Evolutionary conservation across 1,140 invertebrate species (phyloP).

Genomic region (Tribolium madens): DNA sequence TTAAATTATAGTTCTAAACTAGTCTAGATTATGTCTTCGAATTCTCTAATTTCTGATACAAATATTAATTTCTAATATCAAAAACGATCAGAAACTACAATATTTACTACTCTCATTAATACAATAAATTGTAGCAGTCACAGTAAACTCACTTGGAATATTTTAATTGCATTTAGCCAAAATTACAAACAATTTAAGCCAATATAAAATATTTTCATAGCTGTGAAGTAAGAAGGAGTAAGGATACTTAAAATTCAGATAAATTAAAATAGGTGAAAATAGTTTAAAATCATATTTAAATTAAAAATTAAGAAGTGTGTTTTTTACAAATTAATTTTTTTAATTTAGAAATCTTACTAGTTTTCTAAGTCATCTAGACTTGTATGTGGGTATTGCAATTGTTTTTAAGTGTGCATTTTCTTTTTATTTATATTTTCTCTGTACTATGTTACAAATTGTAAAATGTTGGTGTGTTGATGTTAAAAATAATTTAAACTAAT

Average conservation of each 20-base stretch:
- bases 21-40: conserved; percentile 39
- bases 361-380: not conserved
- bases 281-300: not conserved
- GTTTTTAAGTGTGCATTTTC: not conserved
- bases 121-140: conserved; percentile 49
- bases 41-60: conserved; percentile 42
- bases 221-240: conserved; percentile 51
- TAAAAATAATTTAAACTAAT: conserved; percentile 20
- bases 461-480: conserved; percentile 9
- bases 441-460: not conserved
- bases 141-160: conserved; percentile 59
- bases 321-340: not conserved
- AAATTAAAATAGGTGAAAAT: not conserved
- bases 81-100: conserved; percentile 49
- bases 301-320: not conserved
- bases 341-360: not conserved
- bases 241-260: conserved; percentile 1
- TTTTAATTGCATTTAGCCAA: conserved; percentile 53
- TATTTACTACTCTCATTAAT: conserved; percentile 49
- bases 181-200: conserved; percentile 48
- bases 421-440: not conserved
- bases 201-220: conserved; percentile 51
- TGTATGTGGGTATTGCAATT: not conserved
- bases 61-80: conserved; percentile 44
- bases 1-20: conserved; percentile 46